Evolutionary conservation across 2,888 invertebrate genomes (phyloP).

Genomic region (Sympetrum striolatum): DNA sequence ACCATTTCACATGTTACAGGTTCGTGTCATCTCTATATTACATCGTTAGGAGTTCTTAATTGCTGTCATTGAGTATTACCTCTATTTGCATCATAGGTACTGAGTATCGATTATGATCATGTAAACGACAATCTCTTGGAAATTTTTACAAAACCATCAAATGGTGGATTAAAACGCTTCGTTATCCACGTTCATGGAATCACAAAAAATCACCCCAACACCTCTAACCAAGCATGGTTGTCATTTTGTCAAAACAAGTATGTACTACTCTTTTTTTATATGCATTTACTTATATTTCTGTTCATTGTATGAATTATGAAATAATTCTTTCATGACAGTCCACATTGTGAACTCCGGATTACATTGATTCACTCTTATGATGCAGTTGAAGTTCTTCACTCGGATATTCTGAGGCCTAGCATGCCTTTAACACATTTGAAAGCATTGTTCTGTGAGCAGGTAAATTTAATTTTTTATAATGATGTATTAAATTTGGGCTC

Average conservation of each 20-base stretch:
- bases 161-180: slow-evolving; percentile 63
- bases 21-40: slow-evolving; percentile 52
- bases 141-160: slow-evolving; percentile 57
- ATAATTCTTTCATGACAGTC: slow-evolving; percentile 55
- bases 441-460: slow-evolving; percentile 75
- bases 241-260: slow-evolving; percentile 63
- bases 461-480: slow-evolving; percentile 52
- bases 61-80: not conserved
- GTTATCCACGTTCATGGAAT: slow-evolving; percentile 75
- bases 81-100: slow-evolving; percentile 54
- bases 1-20: slow-evolving; percentile 67
- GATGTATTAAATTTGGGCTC: not conserved
- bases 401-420: slow-evolving; percentile 68
- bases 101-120: slow-evolving; percentile 67
- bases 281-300: slow-evolving; percentile 62
- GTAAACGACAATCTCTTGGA: slow-evolving; percentile 62
- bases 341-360: slow-evolving; percentile 66
- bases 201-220: slow-evolving; percentile 68
- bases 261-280: slow-evolving; percentile 46
- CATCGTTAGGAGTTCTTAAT: slow-evolving; percentile 42
- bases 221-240: slow-evolving; percentile 71
- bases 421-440: slow-evolving; percentile 78
- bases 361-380: slow-evolving; percentile 73
- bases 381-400: slow-evolving; percentile 68
- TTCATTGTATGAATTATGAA: slow-evolving; percentile 46